phyloP scores from a whole-genome alignment of 2,113 vertebrate genomes.

The Siniperca knerii region DNA sequence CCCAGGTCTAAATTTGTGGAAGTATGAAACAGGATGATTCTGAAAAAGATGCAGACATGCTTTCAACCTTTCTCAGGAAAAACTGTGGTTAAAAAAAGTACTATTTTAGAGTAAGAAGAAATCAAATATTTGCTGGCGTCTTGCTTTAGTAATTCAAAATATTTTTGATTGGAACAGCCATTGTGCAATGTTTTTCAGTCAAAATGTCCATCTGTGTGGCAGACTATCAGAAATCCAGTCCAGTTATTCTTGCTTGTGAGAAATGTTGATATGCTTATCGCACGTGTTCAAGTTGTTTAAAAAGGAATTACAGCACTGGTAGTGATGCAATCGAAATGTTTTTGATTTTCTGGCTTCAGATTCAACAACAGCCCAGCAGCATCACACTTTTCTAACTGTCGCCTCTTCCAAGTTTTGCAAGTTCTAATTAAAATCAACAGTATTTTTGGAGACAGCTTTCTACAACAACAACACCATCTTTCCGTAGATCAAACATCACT shows the following conservation, averaged over 20 bases:
- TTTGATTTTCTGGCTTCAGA: background rate
- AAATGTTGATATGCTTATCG: background rate
- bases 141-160: slow-evolving; percentile 7
- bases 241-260: background rate
- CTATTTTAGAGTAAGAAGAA: background rate
- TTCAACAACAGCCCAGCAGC: background rate
- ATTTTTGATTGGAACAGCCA: background rate
- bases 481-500: background rate
- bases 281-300: background rate
- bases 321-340: background rate
- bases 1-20: background rate
- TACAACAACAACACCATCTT: background rate
- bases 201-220: slow-evolving; percentile 2
- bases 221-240: background rate
- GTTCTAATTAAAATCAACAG: background rate
- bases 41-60: background rate
- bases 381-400: background rate
- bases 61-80: background rate
- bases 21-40: background rate
- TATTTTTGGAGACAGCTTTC: background rate
- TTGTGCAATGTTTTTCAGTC: slow-evolving; percentile 17
- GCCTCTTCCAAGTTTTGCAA: background rate
- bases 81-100: background rate
- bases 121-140: background rate
- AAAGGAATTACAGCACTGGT: background rate